These are phyloP conservation scores for Lithophane leautieri DNA, from an alignment of 2,888 invertebrate genomes.

Conservation along the genomic window DNA sequence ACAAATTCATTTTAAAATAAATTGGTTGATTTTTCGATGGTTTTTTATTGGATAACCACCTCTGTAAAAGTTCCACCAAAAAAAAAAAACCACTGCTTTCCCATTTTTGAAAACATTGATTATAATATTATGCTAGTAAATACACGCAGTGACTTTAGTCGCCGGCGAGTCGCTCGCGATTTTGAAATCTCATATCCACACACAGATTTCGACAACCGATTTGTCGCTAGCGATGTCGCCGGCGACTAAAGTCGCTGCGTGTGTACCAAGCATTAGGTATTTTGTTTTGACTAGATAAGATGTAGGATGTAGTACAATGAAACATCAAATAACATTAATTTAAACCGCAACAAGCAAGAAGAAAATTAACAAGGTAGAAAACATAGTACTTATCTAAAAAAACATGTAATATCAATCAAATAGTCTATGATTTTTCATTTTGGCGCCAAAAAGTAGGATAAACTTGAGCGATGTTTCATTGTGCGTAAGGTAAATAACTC, in stretches of 20 bases:
- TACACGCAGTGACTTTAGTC: neutral
- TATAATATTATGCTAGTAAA: neutral
- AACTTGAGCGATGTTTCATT: slow-evolving; percentile 51
- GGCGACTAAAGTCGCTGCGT: neutral
- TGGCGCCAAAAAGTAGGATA: slow-evolving; percentile 17
- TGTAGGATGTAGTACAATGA: slow-evolving; percentile 11
- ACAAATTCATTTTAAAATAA: too few relatives aligned
- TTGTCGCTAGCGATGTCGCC: neutral
- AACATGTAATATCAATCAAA: neutral
- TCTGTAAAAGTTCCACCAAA: too few relatives aligned
- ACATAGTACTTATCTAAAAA: neutral
- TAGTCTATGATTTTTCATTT: neutral
- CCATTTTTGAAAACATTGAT: neutral
- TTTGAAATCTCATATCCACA: neutral
- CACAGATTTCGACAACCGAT: neutral
- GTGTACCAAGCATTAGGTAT: too few relatives aligned
- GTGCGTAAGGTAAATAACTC: slow-evolving; percentile 55
- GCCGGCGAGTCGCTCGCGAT: neutral
- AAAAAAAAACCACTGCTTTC: neutral
- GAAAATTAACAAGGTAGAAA: neutral
- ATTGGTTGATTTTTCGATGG: neutral
- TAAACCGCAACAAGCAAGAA: neutral
- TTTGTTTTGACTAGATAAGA: neutral
- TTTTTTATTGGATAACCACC: too few relatives aligned
- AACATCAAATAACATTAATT: slow-evolving; percentile 20